Conservation (phyloP, 37 sponge, comb jelly and placozoan species). For the Haliclona indistincta region DNA sequence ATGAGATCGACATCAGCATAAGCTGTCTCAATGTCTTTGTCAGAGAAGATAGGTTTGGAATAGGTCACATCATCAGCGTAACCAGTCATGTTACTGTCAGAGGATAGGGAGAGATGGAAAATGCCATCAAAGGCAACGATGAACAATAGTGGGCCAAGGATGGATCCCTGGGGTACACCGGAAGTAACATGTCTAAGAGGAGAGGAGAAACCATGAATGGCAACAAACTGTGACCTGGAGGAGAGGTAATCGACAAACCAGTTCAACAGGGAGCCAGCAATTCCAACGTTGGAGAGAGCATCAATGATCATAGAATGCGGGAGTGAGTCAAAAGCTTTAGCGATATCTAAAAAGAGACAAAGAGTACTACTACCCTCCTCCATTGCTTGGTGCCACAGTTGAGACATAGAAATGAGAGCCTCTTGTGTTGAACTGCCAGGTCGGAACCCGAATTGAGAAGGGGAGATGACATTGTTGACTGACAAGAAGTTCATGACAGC, state of each 20-base stretch:
- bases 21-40: too few relatives aligned
- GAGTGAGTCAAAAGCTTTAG: constrained; percentile 23
- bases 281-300: background rate
- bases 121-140: background rate
- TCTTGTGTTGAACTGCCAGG: constrained; percentile 25
- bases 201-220: background rate
- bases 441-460: constrained; percentile 24
- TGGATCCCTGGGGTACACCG: constrained; percentile 43
- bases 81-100: background rate
- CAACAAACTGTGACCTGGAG: constrained; percentile 1
- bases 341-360: constrained; percentile 11
- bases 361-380: background rate
- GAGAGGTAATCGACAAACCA: constrained; percentile 12
- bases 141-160: constrained; percentile 34
- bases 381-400: constrained; percentile 7
- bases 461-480: too few relatives aligned
- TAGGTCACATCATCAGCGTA: background rate
- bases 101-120: background rate
- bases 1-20: too few relatives aligned
- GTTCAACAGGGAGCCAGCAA: background rate
- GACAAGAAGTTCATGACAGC: too few relatives aligned
- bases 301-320: constrained; percentile 1
- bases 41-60: too few relatives aligned
- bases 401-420: constrained; percentile 10
- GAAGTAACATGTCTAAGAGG: background rate